Percentiles rank a stretch among this genome's conserved stretches.
Evolutionary conservation across 1,140 invertebrate genomes (phyloP).

Genomic region (Trigoniulus corallinus): DNA sequence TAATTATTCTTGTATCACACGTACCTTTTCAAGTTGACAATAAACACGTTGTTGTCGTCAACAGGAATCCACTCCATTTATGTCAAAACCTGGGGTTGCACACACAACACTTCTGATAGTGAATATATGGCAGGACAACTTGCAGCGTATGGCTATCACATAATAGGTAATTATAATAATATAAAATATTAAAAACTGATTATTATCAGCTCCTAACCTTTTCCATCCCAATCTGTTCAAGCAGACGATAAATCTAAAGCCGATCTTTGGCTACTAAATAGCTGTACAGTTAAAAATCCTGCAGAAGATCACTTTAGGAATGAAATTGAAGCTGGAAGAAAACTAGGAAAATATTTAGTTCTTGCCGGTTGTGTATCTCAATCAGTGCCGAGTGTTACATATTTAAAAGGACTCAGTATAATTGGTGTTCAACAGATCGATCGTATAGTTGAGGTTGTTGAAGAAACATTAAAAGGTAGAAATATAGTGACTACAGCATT

Average conservation of each 20-base stretch:
- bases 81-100: slow-evolving; percentile 94
- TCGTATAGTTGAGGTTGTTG: slow-evolving; percentile 94
- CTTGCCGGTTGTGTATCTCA: slow-evolving; percentile 95
- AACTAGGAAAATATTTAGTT: slow-evolving; percentile 65
- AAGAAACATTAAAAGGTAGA: slow-evolving; percentile 90
- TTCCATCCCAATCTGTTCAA: slow-evolving; percentile 13
- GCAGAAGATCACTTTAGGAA: slow-evolving; percentile 93
- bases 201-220: no score
- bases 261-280: slow-evolving; percentile 90
- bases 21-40: slow-evolving; percentile 30
- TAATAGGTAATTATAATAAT: slow-evolving; percentile 35
- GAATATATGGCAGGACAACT: slow-evolving; percentile 92
- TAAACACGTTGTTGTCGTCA: slow-evolving; percentile 9
- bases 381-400: slow-evolving; percentile 27
- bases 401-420: slow-evolving; percentile 66
- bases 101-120: slow-evolving; percentile 88
- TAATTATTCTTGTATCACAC: not conserved
- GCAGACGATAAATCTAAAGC: slow-evolving; percentile 57
- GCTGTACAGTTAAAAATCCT: slow-evolving; percentile 94
- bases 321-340: slow-evolving; percentile 63
- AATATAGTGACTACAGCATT: slow-evolving; percentile 10
- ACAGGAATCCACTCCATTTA: slow-evolving; percentile 75
- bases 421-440: slow-evolving; percentile 97
- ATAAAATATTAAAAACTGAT: not conserved
- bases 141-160: slow-evolving; percentile 64